Conservation (phyloP, 2,888 invertebrate species). For the Tenthredo scrophulariae region DNA sequence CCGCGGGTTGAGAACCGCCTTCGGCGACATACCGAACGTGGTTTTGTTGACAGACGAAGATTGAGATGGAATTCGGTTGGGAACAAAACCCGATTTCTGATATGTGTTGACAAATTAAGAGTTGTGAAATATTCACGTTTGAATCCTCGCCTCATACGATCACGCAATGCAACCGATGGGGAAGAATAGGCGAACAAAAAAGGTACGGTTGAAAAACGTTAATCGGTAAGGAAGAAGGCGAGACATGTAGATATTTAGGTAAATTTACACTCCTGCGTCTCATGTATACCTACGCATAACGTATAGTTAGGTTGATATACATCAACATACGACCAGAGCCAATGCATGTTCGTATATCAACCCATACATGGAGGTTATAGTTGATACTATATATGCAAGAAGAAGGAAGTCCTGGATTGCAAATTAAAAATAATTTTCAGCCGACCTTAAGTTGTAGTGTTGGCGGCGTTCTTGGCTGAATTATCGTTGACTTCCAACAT, state of each 20-base stretch:
- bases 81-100: constrained; percentile 71
- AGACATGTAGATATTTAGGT: neutral
- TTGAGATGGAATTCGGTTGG: constrained; percentile 74
- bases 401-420: constrained; percentile 41
- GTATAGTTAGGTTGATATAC: constrained; percentile 15
- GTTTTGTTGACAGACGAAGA: constrained; percentile 64
- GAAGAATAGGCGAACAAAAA: constrained; percentile 14
- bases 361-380: neutral
- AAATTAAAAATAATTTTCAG: constrained; percentile 52
- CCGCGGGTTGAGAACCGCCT: constrained; percentile 43
- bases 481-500: constrained; percentile 72
- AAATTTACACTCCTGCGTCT: constrained; percentile 3
- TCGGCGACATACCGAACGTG: constrained; percentile 47
- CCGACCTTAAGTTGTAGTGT: constrained; percentile 45
- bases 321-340: neutral
- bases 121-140: constrained; percentile 53
- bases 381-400: neutral
- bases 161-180: neutral
- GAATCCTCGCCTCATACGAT: constrained; percentile 7
- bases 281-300: neutral
- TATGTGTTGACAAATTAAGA: constrained; percentile 74
- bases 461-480: constrained; percentile 69
- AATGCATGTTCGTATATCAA: neutral
- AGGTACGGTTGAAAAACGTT: neutral
- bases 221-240: neutral